These are phyloP conservation scores for Leptonema lineaticorne DNA, from an alignment of 1,140 invertebrate species.

Conservation along the genomic window DNA sequence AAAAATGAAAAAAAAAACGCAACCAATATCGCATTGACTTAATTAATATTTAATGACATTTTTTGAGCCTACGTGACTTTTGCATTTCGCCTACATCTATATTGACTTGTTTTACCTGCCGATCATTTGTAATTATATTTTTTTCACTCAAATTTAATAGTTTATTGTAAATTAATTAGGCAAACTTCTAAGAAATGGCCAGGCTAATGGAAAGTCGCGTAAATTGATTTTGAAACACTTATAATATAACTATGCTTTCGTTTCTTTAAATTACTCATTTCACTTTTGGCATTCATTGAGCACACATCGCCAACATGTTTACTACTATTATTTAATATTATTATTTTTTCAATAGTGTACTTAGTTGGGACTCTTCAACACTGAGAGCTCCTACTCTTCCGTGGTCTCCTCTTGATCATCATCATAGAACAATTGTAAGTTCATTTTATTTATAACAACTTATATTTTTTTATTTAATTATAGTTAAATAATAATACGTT, in stretches of 20 bases:
- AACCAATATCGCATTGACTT: background rate
- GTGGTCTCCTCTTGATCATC: slow-evolving; percentile 33
- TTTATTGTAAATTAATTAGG: background rate
- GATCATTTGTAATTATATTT: slow-evolving; percentile 23
- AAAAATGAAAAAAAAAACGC: background rate
- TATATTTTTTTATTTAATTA: too few relatives aligned
- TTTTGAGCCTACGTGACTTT: slow-evolving; percentile 33
- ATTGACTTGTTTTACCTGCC: slow-evolving; percentile 7
- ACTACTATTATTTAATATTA: background rate
- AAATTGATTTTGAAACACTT: background rate
- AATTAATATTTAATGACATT: slow-evolving; percentile 30
- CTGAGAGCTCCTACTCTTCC: slow-evolving; percentile 34
- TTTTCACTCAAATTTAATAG: slow-evolving; percentile 7
- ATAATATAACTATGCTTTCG: background rate
- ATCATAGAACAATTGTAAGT: slow-evolving; percentile 38
- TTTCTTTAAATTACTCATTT: background rate
- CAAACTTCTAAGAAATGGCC: background rate
- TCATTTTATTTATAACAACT: slow-evolving; percentile 5
- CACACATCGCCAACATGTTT: background rate
- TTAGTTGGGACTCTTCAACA: slow-evolving; percentile 49
- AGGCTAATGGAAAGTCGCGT: background rate
- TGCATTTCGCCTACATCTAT: too few relatives aligned
- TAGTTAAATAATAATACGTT: background rate
- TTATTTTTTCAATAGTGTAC: slow-evolving; percentile 43
- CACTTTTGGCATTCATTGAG: background rate